Conservation (phyloP, 2,888 invertebrate species). For the Lycaena phlaeas region DNA sequence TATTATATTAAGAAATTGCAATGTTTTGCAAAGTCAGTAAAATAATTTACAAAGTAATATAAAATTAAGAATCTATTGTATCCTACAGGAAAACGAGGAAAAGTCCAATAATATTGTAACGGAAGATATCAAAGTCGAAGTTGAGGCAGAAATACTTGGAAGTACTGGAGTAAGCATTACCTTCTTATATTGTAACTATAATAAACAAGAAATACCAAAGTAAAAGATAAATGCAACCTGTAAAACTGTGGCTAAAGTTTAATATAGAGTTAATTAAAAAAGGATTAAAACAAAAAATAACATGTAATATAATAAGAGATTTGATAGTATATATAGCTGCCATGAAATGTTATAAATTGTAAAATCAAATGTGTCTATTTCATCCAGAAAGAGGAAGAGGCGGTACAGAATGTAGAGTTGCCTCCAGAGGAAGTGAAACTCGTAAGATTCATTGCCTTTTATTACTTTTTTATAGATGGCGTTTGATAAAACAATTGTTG, state of each 20-base stretch:
- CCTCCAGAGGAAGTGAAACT: not conserved
- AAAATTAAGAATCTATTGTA: not conserved
- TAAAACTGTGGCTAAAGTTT: too few relatives aligned
- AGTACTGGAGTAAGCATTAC: not conserved
- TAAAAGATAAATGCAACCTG: not conserved
- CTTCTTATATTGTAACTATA: not conserved
- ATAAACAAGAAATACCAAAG: not conserved
- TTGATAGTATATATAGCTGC: too few relatives aligned
- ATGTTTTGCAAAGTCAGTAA: too few relatives aligned
- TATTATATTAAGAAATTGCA: too few relatives aligned
- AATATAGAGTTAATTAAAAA: too few relatives aligned
- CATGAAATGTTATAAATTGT: too few relatives aligned
- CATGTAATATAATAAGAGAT: too few relatives aligned
- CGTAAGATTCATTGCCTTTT: not conserved
- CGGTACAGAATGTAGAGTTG: not conserved
- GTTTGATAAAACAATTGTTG: too few relatives aligned
- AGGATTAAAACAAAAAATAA: too few relatives aligned
- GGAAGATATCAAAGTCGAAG: not conserved
- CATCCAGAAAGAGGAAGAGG: not conserved
- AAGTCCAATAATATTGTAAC: not conserved
- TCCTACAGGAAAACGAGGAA: not conserved
- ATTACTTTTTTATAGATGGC: too few relatives aligned
- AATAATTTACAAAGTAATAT: not conserved
- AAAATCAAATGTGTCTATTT: not conserved
- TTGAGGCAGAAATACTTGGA: not conserved